phyloP scores from a whole-genome alignment of 64 coral and sea anemone genomes.

The Hydrozoanthus tunicans region DNA sequence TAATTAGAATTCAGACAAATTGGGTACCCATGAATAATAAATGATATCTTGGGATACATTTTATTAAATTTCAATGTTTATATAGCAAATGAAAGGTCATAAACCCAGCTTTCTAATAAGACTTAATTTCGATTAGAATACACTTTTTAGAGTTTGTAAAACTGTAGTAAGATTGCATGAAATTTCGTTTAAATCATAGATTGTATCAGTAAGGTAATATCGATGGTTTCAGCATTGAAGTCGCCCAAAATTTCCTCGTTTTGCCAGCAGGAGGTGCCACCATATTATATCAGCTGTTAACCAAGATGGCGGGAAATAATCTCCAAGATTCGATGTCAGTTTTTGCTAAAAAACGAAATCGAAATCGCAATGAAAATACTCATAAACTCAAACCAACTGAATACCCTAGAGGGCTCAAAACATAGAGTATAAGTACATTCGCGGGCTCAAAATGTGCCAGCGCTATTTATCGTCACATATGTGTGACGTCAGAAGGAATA shows the following conservation, averaged over 20 bases:
- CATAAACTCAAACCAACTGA: neutral
- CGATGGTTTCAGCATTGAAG: conserved; percentile 26
- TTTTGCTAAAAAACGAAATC: conserved; percentile 8
- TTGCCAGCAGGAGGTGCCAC: conserved; percentile 8
- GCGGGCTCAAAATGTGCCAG: neutral
- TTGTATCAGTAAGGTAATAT: neutral
- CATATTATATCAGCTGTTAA: conserved; percentile 15
- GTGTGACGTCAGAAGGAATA: too few species aligned
- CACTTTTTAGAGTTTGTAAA: too few species aligned
- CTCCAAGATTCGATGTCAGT: neutral
- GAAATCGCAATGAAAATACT: conserved; percentile 19
- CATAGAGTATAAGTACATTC: neutral
- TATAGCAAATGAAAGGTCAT: too few species aligned
- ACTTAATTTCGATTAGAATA: too few species aligned
- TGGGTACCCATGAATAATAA: too few species aligned
- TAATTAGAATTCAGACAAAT: too few species aligned
- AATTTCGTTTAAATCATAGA: too few species aligned
- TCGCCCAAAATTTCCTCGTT: conserved; percentile 20
- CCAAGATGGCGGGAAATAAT: conserved; percentile 9
- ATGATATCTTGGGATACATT: too few species aligned
- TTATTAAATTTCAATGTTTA: too few species aligned
- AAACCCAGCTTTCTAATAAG: too few species aligned
- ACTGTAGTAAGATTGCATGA: too few species aligned
- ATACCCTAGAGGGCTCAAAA: neutral
- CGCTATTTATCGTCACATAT: too few species aligned